Evolutionary conservation across 2,113 vertebrate species (phyloP), one percentile per base, ranked within the genome.

Genomic region (Pao palembangensis): DNA sequence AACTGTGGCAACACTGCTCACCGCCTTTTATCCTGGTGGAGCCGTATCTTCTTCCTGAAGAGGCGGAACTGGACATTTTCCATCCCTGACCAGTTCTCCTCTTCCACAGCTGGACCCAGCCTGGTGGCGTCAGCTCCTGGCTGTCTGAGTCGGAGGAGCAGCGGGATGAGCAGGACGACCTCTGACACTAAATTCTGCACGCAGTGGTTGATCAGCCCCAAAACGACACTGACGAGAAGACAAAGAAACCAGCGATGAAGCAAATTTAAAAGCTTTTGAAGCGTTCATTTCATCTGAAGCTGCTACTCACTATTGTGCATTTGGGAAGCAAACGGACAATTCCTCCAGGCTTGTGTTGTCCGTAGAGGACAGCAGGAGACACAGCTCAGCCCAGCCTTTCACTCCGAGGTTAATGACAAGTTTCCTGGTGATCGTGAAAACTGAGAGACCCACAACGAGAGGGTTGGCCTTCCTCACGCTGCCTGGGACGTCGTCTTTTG

Each of bases 121-220:
- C 16, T 69, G 1, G 2, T 4, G 1, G 80, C 69, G 0, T 55
- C 53, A 7, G 51, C 76, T 28, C 61, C 80, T 0, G 70, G 64
- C 2, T 71, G 65, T 31, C 69, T 50, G 56, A 90, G 55, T 5
- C 18, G 56, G 63, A 87, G 48, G 21, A 91, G 83, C 41, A 87
- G 79, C 18, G 88, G 89, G 21, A 90, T 50, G 16, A 91, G 85
- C 52, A 90, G 70, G 14, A 88, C 56, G 1, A 87, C 7, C 79
- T 91, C 90, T 0, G 75, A 28, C 68, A 91, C 54, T 20, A 0
- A 0, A 0, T 0, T 0, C 25, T 16, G 17, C 1, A 4, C 44
- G 25, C 87, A 89, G 7, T 0, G 0, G 73, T 82, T 88, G 1
- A 91, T 85, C 66, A 91, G 53, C 49, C 57, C 87, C 11, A 73